Evolutionary conservation across 1,140 invertebrate genomes (phyloP).

Genomic region (Bombus breviceps): DNA sequence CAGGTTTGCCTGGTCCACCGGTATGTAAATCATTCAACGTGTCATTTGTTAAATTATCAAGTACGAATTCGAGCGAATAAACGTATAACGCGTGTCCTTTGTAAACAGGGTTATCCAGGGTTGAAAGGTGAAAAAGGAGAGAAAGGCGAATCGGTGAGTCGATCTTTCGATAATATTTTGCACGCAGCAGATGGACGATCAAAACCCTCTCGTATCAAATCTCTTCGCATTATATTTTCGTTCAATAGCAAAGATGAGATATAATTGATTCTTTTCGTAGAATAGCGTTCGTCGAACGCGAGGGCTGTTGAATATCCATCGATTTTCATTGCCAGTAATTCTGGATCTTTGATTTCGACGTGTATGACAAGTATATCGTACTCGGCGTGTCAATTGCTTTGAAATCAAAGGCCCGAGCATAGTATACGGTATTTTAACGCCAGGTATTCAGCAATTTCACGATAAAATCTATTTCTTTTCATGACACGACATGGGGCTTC

Average conservation of each 20-base stretch:
- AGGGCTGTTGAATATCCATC: constrained; percentile 34
- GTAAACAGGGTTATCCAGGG: constrained; percentile 91
- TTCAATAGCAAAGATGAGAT: constrained; percentile 8
- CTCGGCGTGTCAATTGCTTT: neutral
- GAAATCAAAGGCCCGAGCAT: neutral
- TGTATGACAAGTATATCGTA: constrained; percentile 2
- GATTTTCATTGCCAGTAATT: constrained; percentile 9
- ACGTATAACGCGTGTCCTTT: constrained; percentile 30
- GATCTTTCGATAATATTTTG: constrained; percentile 41
- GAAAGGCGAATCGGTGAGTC: constrained; percentile 95
- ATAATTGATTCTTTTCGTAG: neutral
- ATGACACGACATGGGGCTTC: constrained; percentile 48
- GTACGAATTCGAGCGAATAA: neutral
- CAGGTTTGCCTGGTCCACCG: constrained; percentile 91
- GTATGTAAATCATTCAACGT: constrained; percentile 77
- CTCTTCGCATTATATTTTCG: neutral
- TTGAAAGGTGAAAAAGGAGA: constrained; percentile 95
- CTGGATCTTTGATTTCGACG: constrained; percentile 15
- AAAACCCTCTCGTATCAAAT: neutral
- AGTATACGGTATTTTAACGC: neutral
- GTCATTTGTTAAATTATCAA: neutral
- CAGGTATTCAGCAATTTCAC: constrained; percentile 31
- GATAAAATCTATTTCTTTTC: constrained; percentile 68
- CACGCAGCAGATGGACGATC: constrained; percentile 1
- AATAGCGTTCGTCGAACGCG: neutral